A percentile compares a stretch with the other conserved stretches of the same genome.
These are phyloP conservation scores for Tamias sibiricus DNA, from an alignment of 2,113 vertebrate genomes.

Conservation along the genomic window DNA sequence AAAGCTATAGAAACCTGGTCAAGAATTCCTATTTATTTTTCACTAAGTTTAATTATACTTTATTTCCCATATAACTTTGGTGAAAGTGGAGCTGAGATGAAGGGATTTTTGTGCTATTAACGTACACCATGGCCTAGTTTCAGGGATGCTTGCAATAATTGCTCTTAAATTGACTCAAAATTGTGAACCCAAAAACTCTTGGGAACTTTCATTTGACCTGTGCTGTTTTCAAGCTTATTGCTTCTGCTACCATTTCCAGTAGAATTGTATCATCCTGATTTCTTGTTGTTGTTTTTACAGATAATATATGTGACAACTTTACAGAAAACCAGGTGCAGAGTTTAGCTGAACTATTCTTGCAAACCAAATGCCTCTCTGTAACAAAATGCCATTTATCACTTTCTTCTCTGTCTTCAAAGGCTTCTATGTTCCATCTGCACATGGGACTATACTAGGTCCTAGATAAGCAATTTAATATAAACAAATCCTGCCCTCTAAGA, in stretches of 20 bases:
- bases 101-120: conserved; percentile 55
- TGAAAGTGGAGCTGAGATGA: conserved; percentile 31
- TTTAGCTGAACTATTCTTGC: conserved; percentile 1
- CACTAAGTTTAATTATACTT: conserved; percentile 51
- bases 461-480: background rate
- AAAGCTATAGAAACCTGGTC: conserved; percentile 49
- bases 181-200: conserved; percentile 16
- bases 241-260: background rate
- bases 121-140: background rate
- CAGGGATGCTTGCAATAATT: conserved; percentile 59
- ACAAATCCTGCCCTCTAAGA: background rate
- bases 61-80: conserved; percentile 52
- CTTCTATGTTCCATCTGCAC: background rate
- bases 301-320: conserved; percentile 25
- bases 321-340: background rate
- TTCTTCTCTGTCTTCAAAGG: conserved; percentile 10
- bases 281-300: background rate
- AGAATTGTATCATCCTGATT: background rate
- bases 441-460: background rate
- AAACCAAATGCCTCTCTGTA: background rate
- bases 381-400: background rate
- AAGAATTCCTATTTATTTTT: conserved; percentile 61
- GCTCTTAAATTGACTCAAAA: conserved; percentile 45
- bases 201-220: conserved; percentile 23
- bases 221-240: conserved; percentile 18